These are phyloP conservation scores for Diogma glabrata DNA, from an alignment of 2,888 invertebrate species.

Conservation along the genomic window DNA sequence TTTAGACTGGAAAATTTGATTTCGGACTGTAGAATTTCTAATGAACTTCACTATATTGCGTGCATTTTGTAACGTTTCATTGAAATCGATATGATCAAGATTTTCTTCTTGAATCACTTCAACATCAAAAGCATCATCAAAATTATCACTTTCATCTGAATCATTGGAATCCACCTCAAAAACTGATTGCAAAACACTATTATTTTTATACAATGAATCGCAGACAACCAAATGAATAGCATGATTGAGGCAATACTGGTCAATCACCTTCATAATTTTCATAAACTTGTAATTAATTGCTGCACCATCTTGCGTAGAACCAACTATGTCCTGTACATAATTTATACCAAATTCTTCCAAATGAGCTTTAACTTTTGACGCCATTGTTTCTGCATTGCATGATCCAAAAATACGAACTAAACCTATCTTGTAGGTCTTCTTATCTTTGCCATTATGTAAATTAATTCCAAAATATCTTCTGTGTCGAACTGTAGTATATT, in stretches of 20 bases:
- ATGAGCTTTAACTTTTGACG: background rate
- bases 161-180: background rate
- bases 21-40: background rate
- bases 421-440: too few species aligned
- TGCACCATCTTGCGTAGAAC: too few species aligned
- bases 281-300: background rate
- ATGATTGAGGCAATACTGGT: too few species aligned
- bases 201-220: too few species aligned
- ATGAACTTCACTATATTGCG: background rate
- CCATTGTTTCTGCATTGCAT: background rate
- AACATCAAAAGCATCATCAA: too few species aligned
- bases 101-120: too few species aligned
- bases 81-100: background rate
- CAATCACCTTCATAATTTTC: background rate
- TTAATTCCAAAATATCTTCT: background rate
- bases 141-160: constrained; percentile 1
- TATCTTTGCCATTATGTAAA: too few species aligned
- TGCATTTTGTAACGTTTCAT: constrained; percentile 3
- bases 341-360: too few species aligned
- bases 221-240: too few species aligned
- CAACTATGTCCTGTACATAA: too few species aligned
- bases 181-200: background rate
- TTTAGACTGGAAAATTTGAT: constrained; percentile 1
- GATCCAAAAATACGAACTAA: background rate
- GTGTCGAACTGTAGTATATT: constrained; percentile 3